Evolutionary conservation across 2,113 vertebrate genomes (phyloP).

Genomic region (Clupea harengus): DNA sequence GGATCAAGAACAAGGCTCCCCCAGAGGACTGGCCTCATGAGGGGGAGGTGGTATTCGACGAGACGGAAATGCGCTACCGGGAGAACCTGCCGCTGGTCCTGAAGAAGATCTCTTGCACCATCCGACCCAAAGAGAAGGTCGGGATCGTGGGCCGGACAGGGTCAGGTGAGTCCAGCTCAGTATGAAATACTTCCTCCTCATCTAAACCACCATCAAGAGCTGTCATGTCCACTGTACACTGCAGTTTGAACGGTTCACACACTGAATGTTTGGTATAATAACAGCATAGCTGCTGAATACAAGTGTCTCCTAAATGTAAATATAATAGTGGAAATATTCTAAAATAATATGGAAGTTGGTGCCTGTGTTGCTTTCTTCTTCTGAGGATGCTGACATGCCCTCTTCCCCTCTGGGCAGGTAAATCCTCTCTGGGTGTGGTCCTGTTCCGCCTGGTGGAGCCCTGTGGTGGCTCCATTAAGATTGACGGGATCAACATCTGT

Average conservation of each 20-base stretch:
- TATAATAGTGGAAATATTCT: not conserved
- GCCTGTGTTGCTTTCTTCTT: not conserved
- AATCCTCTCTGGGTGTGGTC: slow-evolving; percentile 88
- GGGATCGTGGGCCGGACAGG: slow-evolving; percentile 91
- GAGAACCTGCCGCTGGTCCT: slow-evolving; percentile 88
- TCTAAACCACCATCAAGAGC: not conserved
- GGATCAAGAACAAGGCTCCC: slow-evolving; percentile 84
- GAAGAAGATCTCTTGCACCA: slow-evolving; percentile 87
- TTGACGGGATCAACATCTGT: slow-evolving; percentile 85
- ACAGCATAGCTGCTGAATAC: not conserved
- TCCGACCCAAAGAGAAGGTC: slow-evolving; percentile 89
- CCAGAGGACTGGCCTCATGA: slow-evolving; percentile 86
- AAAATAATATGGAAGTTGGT: not conserved
- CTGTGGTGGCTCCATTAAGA: slow-evolving; percentile 87
- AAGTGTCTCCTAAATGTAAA: not conserved
- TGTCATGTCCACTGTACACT: not conserved
- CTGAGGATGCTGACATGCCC: not conserved
- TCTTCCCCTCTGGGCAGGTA: slow-evolving; percentile 68
- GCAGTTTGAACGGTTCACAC: not conserved
- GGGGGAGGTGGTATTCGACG: slow-evolving; percentile 85
- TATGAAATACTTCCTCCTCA: not conserved
- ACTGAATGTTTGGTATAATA: too few relatives aligned
- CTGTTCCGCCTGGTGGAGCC: slow-evolving; percentile 86
- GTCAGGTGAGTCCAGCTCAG: slow-evolving; percentile 72
- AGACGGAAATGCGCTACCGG: slow-evolving; percentile 86